Percentiles rank a stretch among this genome's conserved stretches.
phyloP scores from a whole-genome alignment of 2,888 invertebrate genomes.

The Saturnia japonica region DNA sequence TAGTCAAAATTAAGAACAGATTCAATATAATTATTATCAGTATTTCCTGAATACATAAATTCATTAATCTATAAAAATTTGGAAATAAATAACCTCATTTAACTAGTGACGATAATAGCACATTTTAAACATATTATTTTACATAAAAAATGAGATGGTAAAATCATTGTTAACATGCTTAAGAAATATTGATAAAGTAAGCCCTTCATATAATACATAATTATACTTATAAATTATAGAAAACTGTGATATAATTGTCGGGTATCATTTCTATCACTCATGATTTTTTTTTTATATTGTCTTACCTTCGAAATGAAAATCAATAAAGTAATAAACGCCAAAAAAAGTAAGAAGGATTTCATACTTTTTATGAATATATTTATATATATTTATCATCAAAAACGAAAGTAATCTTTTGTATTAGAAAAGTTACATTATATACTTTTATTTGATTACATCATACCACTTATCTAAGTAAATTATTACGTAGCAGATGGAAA shows the following conservation, averaged over 20 bases:
- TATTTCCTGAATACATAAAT: too few species aligned
- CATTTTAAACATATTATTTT: too few species aligned
- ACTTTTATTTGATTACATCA: slow-evolving; percentile 20
- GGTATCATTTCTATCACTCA: neutral
- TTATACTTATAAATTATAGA: neutral
- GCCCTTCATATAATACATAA: neutral
- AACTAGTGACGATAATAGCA: too few species aligned
- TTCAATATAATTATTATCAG: neutral
- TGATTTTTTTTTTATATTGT: neutral
- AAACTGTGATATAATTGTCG: neutral
- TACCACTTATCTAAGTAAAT: neutral
- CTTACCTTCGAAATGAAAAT: slow-evolving; percentile 22
- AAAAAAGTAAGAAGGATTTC: slow-evolving; percentile 4
- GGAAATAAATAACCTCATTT: too few species aligned
- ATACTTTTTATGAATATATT: slow-evolving; percentile 9
- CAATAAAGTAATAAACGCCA: neutral
- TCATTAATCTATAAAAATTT: too few species aligned
- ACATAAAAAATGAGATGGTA: too few species aligned
- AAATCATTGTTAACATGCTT: too few species aligned
- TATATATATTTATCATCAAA: slow-evolving; percentile 3
- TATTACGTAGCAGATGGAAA: slow-evolving; percentile 13
- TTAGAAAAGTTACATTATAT: slow-evolving; percentile 20
- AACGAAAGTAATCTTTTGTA: slow-evolving; percentile 13
- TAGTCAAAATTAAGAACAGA: neutral
- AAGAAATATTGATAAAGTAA: neutral